Conservation (phyloP, 2,797 vertebrate genomes). For the Orestias chungarensis region DNA sequence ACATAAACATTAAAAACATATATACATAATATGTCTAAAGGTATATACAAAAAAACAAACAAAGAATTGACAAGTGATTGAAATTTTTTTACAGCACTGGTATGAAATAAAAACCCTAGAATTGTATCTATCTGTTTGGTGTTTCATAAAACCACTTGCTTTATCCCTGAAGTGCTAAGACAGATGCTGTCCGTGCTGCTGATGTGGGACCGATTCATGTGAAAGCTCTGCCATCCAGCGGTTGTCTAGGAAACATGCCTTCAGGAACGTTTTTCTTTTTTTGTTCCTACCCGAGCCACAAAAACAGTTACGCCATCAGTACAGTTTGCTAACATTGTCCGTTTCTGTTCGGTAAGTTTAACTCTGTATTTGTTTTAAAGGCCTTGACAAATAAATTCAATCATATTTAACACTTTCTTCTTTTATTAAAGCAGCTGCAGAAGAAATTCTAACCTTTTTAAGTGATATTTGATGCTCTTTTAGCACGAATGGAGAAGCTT, state of each 20-base stretch:
- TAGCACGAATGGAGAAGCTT: background rate
- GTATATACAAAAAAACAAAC: background rate
- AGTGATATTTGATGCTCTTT: background rate
- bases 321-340: background rate
- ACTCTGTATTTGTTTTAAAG: background rate
- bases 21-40: too few relatives aligned
- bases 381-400: accelerated
- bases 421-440: too few relatives aligned
- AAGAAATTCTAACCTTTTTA: too few relatives aligned
- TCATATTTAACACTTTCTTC: too few relatives aligned
- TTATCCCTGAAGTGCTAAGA: too few relatives aligned
- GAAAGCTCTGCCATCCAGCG: constrained; percentile 68
- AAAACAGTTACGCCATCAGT: constrained; percentile 26
- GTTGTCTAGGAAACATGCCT: background rate
- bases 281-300: constrained; percentile 58
- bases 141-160: background rate
- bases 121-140: too few relatives aligned
- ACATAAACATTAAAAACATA: too few relatives aligned
- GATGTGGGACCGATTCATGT: constrained; percentile 8
- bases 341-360: constrained; percentile 19
- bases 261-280: constrained; percentile 49
- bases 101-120: background rate
- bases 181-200: constrained; percentile 43
- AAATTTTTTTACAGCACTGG: background rate
- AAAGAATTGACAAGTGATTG: background rate